These are phyloP conservation scores for Peromyscus polionotus DNA, from an alignment of 2,113 vertebrate genomes.

Conservation along the genomic window DNA sequence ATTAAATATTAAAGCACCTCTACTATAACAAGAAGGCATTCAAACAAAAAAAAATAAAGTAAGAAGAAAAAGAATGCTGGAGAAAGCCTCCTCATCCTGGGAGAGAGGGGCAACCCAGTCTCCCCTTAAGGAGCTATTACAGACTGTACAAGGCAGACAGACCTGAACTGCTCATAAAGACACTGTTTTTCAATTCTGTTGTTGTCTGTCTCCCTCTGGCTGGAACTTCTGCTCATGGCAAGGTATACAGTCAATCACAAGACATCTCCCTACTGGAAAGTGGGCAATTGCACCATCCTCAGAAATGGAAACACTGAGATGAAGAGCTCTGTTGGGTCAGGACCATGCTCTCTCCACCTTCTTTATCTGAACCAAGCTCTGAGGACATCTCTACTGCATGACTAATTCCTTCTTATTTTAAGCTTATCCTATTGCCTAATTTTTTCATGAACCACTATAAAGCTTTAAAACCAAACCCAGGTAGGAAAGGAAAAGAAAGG, in stretches of 20 bases:
- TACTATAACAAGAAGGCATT: not conserved
- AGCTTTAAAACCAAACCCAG: constrained; percentile 71
- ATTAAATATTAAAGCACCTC: not conserved
- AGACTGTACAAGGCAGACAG: not conserved
- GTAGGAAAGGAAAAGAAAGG: constrained; percentile 39
- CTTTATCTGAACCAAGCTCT: constrained; percentile 77
- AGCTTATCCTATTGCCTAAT: constrained; percentile 71
- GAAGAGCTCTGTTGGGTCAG: constrained; percentile 68
- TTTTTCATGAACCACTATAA: constrained; percentile 69
- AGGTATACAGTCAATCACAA: constrained; percentile 61
- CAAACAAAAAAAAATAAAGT: not conserved
- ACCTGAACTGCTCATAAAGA: accelerated
- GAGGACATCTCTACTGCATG: constrained; percentile 71
- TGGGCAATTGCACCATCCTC: constrained; percentile 83
- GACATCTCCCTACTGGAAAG: constrained; percentile 69
- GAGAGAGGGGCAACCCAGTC: accelerated
- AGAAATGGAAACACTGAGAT: constrained; percentile 65
- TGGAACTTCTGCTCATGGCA: constrained; percentile 42
- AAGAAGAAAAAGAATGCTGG: accelerated
- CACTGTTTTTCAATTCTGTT: not conserved
- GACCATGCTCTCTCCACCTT: constrained; percentile 51
- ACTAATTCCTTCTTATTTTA: constrained; percentile 76
- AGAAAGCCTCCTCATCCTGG: accelerated
- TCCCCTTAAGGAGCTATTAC: not conserved
- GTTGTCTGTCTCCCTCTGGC: not conserved